Evolutionary conservation across 2,888 invertebrate genomes (phyloP).

Genomic region (Eretmocerus hayati): DNA sequence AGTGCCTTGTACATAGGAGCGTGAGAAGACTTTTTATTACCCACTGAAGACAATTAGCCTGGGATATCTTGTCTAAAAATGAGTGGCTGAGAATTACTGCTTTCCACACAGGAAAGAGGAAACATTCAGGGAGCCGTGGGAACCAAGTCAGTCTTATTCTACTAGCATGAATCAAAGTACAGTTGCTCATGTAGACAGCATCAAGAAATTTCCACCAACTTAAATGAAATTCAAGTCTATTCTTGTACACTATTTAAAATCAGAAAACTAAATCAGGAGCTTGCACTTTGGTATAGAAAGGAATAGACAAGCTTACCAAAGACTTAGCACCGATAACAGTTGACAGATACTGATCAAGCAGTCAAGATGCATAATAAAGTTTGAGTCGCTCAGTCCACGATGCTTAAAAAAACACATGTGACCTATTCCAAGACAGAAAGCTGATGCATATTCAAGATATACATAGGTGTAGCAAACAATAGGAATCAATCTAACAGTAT

Average conservation of each 20-base stretch:
- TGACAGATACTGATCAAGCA: slow-evolving; percentile 4
- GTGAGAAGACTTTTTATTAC: slow-evolving; percentile 41
- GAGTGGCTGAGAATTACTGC: slow-evolving; percentile 38
- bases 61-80: slow-evolving; percentile 39
- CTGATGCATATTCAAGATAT: slow-evolving; percentile 16
- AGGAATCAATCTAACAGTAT: slow-evolving; percentile 7
- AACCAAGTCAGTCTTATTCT: slow-evolving; percentile 40
- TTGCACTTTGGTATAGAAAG: too few species aligned
- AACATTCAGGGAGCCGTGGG: slow-evolving; percentile 39
- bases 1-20: slow-evolving; percentile 9
- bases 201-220: too few species aligned
- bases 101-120: slow-evolving; percentile 41
- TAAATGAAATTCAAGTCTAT: too few species aligned
- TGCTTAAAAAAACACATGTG: slow-evolving; percentile 13
- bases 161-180: slow-evolving; percentile 36
- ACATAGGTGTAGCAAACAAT: slow-evolving; percentile 18
- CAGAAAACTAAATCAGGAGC: slow-evolving; percentile 1
- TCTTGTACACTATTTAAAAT: too few species aligned
- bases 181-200: too few species aligned
- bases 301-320: slow-evolving; percentile 10
- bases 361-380: slow-evolving; percentile 12
- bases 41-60: slow-evolving; percentile 38
- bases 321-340: slow-evolving; percentile 15
- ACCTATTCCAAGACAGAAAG: slow-evolving; percentile 6
- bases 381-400: slow-evolving; percentile 3